These are phyloP conservation scores for Pectinophora gossypiella DNA, from an alignment of 1,140 invertebrate genomes.

Conservation along the genomic window DNA sequence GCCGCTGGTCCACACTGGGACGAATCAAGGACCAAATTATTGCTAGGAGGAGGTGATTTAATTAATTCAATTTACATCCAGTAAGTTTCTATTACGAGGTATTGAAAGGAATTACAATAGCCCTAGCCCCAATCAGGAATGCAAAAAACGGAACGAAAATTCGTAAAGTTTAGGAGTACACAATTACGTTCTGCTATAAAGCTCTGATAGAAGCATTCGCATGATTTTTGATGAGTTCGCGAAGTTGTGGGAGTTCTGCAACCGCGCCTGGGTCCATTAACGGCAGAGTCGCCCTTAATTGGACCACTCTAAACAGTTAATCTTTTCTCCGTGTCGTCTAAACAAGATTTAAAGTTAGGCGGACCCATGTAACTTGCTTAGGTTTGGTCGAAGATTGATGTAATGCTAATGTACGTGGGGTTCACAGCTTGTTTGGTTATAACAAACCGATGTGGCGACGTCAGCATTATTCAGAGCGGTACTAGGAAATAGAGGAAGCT, in stretches of 20 bases:
- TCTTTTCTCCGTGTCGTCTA: background rate
- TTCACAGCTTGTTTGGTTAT: too few relatives aligned
- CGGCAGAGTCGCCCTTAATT: background rate
- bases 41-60: too few relatives aligned
- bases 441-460: too few relatives aligned
- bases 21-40: too few relatives aligned
- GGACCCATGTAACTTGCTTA: background rate
- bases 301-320: slow-evolving; percentile 5
- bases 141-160: too few relatives aligned
- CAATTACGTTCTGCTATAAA: too few relatives aligned
- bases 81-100: background rate
- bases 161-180: background rate
- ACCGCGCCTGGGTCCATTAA: background rate
- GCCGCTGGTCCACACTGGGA: background rate
- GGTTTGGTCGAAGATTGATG: background rate
- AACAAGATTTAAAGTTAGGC: slow-evolving; percentile 1
- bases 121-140: background rate
- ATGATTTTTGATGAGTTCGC: too few relatives aligned
- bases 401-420: too few relatives aligned
- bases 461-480: too few relatives aligned
- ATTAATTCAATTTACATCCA: background rate
- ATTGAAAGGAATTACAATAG: background rate
- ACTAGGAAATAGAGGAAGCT: too few relatives aligned
- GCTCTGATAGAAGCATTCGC: too few relatives aligned
- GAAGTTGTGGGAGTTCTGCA: background rate